Evolutionary conservation across 1,140 invertebrate genomes (phyloP).

Genomic region (Archegozetes longisetosus): DNA sequence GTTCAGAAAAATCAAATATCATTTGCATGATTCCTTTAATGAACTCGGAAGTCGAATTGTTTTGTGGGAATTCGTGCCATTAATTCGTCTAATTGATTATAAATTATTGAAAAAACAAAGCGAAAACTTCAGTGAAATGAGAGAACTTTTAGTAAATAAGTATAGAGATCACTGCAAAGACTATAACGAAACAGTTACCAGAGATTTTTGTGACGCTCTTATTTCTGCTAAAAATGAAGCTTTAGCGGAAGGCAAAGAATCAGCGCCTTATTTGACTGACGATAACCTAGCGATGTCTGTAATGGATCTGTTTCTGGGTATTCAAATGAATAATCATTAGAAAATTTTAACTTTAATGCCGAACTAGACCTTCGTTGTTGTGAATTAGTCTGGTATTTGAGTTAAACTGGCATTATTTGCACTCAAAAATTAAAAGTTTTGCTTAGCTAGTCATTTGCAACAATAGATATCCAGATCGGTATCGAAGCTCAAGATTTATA

Average conservation of each 20-base stretch:
- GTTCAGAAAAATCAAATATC: background rate
- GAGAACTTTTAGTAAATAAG: background rate
- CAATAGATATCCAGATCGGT: background rate
- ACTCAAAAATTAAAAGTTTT: background rate
- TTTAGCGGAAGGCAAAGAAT: slow-evolving; percentile 6
- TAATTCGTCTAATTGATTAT: background rate
- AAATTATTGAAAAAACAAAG: background rate
- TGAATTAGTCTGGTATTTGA: no score
- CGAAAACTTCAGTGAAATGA: background rate
- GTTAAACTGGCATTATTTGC: no score
- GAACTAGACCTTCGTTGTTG: no score
- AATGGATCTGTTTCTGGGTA: slow-evolving; percentile 21
- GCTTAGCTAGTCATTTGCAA: background rate
- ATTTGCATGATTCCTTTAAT: background rate
- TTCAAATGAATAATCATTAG: no score
- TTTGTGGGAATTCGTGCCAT: background rate
- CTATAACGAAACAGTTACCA: slow-evolving; percentile 16
- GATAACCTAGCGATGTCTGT: slow-evolving; percentile 14
- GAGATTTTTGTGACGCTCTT: slow-evolving; percentile 70
- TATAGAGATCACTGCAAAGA: background rate
- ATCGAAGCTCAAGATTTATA: background rate
- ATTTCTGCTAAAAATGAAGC: slow-evolving; percentile 45
- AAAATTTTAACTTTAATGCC: no score
- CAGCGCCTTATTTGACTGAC: background rate
- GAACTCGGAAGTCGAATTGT: background rate